A percentile compares a stretch with the other conserved stretches of the same genome.
Conservation (phyloP, 2,888 invertebrate genomes). For the Caenorhabditis sp. region DNA sequence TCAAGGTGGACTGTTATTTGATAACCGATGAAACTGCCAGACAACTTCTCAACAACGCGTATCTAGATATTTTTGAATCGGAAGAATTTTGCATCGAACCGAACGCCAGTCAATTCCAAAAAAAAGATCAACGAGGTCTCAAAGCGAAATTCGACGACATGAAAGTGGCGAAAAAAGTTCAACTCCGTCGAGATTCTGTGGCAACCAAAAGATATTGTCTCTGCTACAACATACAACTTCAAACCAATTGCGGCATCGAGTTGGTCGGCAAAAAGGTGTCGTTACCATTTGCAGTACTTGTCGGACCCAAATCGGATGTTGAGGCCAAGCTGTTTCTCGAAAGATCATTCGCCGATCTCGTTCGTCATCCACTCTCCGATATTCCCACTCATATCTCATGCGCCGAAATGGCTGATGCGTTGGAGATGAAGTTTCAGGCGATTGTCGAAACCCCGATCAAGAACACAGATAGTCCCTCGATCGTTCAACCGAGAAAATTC, state of each 20-base stretch:
- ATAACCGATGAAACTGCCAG: conserved; percentile 70
- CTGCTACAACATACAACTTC: conserved; percentile 64
- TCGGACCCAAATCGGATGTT: conserved; percentile 69
- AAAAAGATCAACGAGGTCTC: conserved; percentile 57
- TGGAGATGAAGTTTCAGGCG: conserved; percentile 70
- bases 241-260: conserved; percentile 65
- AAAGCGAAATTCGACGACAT: conserved; percentile 69
- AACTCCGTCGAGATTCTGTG: conserved; percentile 67
- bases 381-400: conserved; percentile 59
- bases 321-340: conserved; percentile 69
- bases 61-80: conserved; percentile 66
- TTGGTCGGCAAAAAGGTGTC: conserved; percentile 67
- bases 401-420: conserved; percentile 66
- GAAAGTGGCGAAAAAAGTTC: conserved; percentile 70
- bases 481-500: conserved; percentile 64
- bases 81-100: conserved; percentile 69
- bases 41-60: conserved; percentile 65
- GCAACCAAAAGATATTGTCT: conserved; percentile 67
- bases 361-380: conserved; percentile 66
- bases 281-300: conserved; percentile 68
- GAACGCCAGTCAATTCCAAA: conserved; percentile 49
- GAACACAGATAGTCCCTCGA: conserved; percentile 64
- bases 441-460: conserved; percentile 69
- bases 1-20: conserved; percentile 64
- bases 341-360: conserved; percentile 66